A percentile compares a stretch with the other conserved stretches of the same genome.
These are phyloP conservation scores for Tinea semifulvella DNA, from an alignment of 2,888 invertebrate genomes.

Conservation along the genomic window DNA sequence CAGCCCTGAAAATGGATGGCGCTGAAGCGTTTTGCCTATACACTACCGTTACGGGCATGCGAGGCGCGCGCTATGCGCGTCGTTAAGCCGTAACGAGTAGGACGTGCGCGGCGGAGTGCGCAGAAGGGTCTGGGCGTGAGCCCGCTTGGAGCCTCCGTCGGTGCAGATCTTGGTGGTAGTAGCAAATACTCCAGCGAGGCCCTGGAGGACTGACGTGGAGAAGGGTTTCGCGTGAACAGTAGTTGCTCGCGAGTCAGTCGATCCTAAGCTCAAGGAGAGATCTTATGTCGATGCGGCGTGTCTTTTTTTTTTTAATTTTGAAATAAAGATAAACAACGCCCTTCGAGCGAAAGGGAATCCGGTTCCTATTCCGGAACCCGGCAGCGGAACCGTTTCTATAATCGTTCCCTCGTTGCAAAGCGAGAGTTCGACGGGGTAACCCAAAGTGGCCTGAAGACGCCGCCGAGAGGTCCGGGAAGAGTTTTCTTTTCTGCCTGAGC, in stretches of 20 bases:
- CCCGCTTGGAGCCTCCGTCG: slow-evolving; percentile 60
- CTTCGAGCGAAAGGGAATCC: slow-evolving; percentile 64
- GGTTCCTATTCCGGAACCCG: slow-evolving; percentile 69
- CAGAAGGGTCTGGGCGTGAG: slow-evolving; percentile 66
- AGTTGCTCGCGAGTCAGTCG: slow-evolving; percentile 67
- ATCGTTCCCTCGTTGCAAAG: slow-evolving; percentile 39
- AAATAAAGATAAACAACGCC: slow-evolving; percentile 33
- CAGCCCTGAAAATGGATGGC: slow-evolving; percentile 75
- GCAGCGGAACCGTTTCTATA: slow-evolving; percentile 59
- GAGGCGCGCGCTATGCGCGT: slow-evolving; percentile 25
- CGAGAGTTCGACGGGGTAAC: slow-evolving; percentile 38
- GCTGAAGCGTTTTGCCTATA: slow-evolving; percentile 64
- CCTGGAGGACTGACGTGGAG: slow-evolving; percentile 69
- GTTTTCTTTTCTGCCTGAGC: slow-evolving; percentile 46
- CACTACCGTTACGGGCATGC: slow-evolving; percentile 49
- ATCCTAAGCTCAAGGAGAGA: slow-evolving; percentile 66
- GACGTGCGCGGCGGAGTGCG: slow-evolving; percentile 54
- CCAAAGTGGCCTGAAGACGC: slow-evolving; percentile 64
- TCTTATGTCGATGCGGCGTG: slow-evolving; percentile 46
- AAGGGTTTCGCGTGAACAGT: slow-evolving; percentile 60
- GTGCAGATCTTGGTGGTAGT: slow-evolving; percentile 75
- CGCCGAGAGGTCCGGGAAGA: slow-evolving; percentile 62
- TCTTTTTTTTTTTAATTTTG: slow-evolving; percentile 21
- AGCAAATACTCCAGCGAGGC: slow-evolving; percentile 74
- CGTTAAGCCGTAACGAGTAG: slow-evolving; percentile 70